Conservation (phyloP, 1,140 invertebrate species). For the Papilio glaucus region DNA sequence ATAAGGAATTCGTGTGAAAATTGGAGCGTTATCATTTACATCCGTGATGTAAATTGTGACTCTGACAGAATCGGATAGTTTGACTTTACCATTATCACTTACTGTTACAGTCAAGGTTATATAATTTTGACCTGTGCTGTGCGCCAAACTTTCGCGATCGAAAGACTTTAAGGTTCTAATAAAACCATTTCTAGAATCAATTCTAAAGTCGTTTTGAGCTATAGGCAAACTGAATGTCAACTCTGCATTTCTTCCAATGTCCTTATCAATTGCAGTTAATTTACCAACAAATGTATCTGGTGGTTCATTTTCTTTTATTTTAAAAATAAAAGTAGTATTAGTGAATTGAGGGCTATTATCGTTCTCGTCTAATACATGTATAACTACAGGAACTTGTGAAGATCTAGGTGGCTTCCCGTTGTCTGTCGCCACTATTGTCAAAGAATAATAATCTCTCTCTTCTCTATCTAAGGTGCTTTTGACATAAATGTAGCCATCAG, state of each 20-base stretch:
- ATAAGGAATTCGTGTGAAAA: constrained; percentile 93
- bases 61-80: constrained; percentile 93
- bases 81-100: constrained; percentile 92
- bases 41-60: constrained; percentile 94
- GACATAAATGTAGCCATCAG: constrained; percentile 94
- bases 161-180: constrained; percentile 93
- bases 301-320: constrained; percentile 94
- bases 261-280: constrained; percentile 93
- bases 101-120: constrained; percentile 93
- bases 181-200: constrained; percentile 96
- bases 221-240: constrained; percentile 92
- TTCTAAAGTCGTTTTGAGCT: constrained; percentile 92
- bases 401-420: constrained; percentile 89
- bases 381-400: constrained; percentile 92
- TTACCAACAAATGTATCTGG: constrained; percentile 95
- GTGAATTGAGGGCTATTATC: constrained; percentile 96
- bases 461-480: constrained; percentile 93
- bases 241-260: constrained; percentile 96
- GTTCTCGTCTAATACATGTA: constrained; percentile 97
- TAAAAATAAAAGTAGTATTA: constrained; percentile 93
- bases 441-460: constrained; percentile 93
- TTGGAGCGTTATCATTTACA: constrained; percentile 96
- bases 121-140: constrained; percentile 89
- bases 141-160: constrained; percentile 93
- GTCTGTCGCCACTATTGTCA: constrained; percentile 92